Evolutionary conservation across 2,888 invertebrate species (phyloP), one percentile per base, ranked within the genome.

Genomic region (Drosophila seclusa): DNA sequence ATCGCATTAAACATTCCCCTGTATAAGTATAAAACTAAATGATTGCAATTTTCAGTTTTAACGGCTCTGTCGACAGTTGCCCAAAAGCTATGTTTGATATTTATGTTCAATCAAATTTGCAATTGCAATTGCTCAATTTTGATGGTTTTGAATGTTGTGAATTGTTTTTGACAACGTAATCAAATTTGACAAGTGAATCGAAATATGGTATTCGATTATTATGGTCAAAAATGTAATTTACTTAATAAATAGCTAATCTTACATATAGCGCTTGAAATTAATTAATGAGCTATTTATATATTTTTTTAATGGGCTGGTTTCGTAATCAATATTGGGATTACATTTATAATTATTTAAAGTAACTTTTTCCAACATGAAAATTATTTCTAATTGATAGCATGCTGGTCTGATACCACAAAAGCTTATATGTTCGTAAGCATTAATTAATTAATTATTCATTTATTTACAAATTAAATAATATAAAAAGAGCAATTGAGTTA

Each of bases 1-100:
- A 67, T 54, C 60, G 67, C 49, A 59, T 54, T 57, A 68, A 48
- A 53, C 62, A 34, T 67, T 29, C 18, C 7, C 16, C 21, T 27
- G 24, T 11, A 58, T 48, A 64, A 60, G 24, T n/a, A 31, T 40
- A 24, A 29, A 45, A 31, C 42, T 40, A 58, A 40, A 16, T 48
- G 27, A 53, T 42, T 36, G 34, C 50, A 59, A 59, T 60, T 42
- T 60, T 16, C 40, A 40, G n/a, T 38, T 38, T 55, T 58, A 50
- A 65, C 38, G 7, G 45, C 24, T 2, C 29, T 42, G 40, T 58
- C 36, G 52, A 58, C 34, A 32, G 24, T 36, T 50, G 34, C 10
- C 38, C 24, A 42, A 45, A 27, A 64, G 53, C 27, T 29, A 11
- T 24, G 58, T 68, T 58, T 45, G 32, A 60, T 53, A 54, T 66